phyloP scores from a whole-genome alignment of 2,797 vertebrate genomes.

The Enteromius anoplus region DNA sequence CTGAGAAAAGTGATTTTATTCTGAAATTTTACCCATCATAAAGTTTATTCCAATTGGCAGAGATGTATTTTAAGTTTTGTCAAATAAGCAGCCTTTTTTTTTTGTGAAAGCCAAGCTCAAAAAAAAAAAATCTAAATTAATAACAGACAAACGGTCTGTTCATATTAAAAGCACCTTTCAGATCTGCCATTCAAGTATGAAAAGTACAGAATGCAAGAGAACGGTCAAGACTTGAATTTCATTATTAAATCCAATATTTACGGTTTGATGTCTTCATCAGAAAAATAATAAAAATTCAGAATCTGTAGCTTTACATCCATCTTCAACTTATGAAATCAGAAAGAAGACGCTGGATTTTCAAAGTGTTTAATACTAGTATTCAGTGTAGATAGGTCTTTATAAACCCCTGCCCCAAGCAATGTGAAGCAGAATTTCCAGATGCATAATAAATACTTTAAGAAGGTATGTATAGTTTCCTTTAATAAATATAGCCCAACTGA shows the following conservation, averaged over 20 bases:
- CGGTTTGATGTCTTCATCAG: neutral
- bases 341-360: neutral
- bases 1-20: neutral
- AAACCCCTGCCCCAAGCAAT: neutral
- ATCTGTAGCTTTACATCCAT: neutral
- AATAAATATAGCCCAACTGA: slow-evolving; percentile 15
- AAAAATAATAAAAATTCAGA: neutral
- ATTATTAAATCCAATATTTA: neutral
- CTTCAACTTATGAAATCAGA: neutral
- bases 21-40: neutral
- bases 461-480: neutral
- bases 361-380: neutral
- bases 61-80: neutral
- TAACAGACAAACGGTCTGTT: neutral
- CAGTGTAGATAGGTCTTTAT: neutral
- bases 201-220: neutral
- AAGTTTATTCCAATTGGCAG: neutral
- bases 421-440: slow-evolving; percentile 4
- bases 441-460: slow-evolving; percentile 19
- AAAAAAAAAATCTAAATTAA: neutral
- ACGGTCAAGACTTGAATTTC: neutral
- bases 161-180: neutral
- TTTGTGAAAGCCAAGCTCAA: neutral
- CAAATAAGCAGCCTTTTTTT: neutral
- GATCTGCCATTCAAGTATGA: neutral